Evolutionary conservation across 2,797 vertebrate species (phyloP), one percentile per base, ranked within the genome.

Genomic region (Ctenosaura bakeri): DNA sequence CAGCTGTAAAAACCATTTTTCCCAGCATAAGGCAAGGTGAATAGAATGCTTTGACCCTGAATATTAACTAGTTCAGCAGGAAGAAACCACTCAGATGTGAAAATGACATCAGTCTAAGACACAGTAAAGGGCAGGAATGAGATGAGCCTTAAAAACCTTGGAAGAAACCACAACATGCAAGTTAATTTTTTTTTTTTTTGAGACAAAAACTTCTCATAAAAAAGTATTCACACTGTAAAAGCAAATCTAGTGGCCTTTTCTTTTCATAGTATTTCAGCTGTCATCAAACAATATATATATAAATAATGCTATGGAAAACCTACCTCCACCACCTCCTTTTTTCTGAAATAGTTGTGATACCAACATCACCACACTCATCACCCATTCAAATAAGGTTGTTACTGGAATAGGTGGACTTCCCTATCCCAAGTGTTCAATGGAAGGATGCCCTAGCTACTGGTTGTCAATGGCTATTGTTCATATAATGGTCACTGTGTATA

Each of bases 31-130:
- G 94, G 84, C 32, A 81, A 94, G 92, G 54, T 79, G 90, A 62
- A 89, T 1, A 92, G 50, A 92, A 26, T 90, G 85, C 1, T 89
- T 89, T 93, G 50, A 91, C 66, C 85, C 85, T 83, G 91, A 80
- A 90, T 95, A 93, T 89, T 91, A 93, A 87, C 38, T 82, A 93
- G 89, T 69, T 92, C 77, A 92, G 74, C 85, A 93, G 73, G 76
- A 91, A 93, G 89, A 91, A 94, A 93, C 0, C 29, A 87, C 20
- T 87, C 42, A 93, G 90, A 32, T 89, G 77, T 73, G 79, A 95
- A 93, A 93, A 90, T 80, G 80, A 84, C 26, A 88, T 88, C 50
- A 94, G 76, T 90, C 88, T 85, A 94, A 92, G 76, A 77, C 12
- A 74, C 93, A 93, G 88, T 79, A 94, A 94, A 87, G 38, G 7